Conservation (phyloP, 2,888 invertebrate genomes). For the Protodeltote pygarga region DNA sequence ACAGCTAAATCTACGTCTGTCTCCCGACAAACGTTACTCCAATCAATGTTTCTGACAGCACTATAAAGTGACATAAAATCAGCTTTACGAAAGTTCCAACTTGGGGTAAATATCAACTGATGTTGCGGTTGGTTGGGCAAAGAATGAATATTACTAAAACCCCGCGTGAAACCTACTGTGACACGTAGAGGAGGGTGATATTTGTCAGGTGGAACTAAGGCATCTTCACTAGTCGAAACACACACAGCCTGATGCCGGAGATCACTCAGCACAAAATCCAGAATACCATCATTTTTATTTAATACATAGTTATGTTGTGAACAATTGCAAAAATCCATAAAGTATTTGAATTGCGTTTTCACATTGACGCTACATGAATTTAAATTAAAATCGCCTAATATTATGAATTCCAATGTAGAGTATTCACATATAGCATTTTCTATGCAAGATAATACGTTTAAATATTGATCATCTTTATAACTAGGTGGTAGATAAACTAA, state of each 20-base stretch:
- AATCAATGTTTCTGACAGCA: background rate
- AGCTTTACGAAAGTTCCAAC: conserved; percentile 5
- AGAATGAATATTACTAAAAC: background rate
- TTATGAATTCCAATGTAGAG: background rate
- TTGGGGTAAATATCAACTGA: no score
- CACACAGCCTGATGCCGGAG: background rate
- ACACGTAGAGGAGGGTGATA: background rate
- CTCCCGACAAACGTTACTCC: background rate
- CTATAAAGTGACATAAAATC: background rate
- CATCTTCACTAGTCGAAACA: background rate
- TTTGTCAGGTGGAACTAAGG: background rate
- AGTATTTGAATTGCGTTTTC: background rate
- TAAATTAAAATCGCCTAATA: conserved; percentile 4
- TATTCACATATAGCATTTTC: background rate
- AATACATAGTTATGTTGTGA: background rate
- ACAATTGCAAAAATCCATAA: background rate
- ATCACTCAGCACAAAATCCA: background rate
- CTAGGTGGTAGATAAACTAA: conserved; percentile 2
- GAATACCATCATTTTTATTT: background rate
- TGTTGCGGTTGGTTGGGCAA: background rate
- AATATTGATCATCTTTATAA: conserved; percentile 5
- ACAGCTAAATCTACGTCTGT: conserved; percentile 3
- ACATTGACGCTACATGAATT: background rate
- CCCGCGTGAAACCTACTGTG: background rate
- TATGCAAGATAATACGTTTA: conserved; percentile 1